These are phyloP conservation scores for Tigriopus californicus DNA, from an alignment of 2,888 invertebrate genomes.

Conservation along the genomic window DNA sequence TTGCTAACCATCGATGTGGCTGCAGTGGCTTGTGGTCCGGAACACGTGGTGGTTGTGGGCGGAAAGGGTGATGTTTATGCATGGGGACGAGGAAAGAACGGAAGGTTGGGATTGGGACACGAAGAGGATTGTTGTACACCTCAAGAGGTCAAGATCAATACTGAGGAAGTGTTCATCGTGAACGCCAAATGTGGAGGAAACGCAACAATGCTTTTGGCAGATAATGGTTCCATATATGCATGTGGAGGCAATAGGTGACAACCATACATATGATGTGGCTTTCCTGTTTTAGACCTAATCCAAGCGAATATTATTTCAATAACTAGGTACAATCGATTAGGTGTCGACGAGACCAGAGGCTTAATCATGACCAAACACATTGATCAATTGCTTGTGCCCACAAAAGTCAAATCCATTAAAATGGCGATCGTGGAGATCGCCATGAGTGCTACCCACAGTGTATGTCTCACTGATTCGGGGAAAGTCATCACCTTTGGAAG, in stretches of 20 bases:
- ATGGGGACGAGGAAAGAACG: constrained; percentile 44
- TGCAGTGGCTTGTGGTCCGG: constrained; percentile 39
- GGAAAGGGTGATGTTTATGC: constrained; percentile 41
- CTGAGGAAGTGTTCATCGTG: constrained; percentile 32
- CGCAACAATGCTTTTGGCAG: constrained; percentile 40
- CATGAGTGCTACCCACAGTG: constrained; percentile 41
- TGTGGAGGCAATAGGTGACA: constrained; percentile 32
- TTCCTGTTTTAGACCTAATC: no score
- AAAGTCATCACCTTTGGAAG: constrained; percentile 43
- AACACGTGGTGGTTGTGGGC: constrained; percentile 43
- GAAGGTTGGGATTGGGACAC: constrained; percentile 39
- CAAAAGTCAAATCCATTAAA: constrained; percentile 33
- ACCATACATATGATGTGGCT: no score
- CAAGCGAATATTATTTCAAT: no score
- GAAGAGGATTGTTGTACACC: constrained; percentile 31
- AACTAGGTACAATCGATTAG: not conserved
- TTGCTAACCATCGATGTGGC: constrained; percentile 39
- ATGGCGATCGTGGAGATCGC: constrained; percentile 38
- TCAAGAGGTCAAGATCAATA: constrained; percentile 26
- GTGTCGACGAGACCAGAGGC: constrained; percentile 21
- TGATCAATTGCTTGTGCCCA: constrained; percentile 29
- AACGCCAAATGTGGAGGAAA: constrained; percentile 42
- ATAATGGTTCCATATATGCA: constrained; percentile 39
- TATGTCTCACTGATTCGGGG: constrained; percentile 41
- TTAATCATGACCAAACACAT: constrained; percentile 20